Evolutionary conservation across 2,797 vertebrate genomes (phyloP).

Genomic region (Liparis tanakae): DNA sequence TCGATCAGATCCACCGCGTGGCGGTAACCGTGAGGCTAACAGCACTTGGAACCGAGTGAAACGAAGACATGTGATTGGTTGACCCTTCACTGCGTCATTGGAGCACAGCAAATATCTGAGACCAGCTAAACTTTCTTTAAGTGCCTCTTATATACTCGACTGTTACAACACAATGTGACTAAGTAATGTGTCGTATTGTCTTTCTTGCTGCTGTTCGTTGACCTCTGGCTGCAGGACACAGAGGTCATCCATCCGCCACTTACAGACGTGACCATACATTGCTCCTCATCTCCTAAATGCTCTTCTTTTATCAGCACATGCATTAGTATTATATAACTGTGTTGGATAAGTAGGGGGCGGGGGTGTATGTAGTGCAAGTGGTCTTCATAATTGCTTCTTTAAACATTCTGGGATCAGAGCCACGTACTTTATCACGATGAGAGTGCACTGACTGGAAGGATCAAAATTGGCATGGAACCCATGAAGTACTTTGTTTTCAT

Average conservation of each 20-base stretch:
- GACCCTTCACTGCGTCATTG: neutral
- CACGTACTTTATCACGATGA: constrained; percentile 57
- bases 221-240: constrained; percentile 1
- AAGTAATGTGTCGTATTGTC: neutral
- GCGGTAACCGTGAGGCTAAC: neutral
- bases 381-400: constrained; percentile 59
- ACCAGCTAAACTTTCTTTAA: neutral
- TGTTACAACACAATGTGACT: neutral
- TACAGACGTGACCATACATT: neutral
- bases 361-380: constrained; percentile 39
- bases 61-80: neutral
- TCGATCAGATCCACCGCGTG: too few species aligned
- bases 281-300: neutral
- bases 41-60: neutral
- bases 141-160: neutral
- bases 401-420: constrained; percentile 57
- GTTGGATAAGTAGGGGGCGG: constrained; percentile 22
- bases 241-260: constrained; percentile 14
- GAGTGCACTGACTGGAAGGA: constrained; percentile 53
- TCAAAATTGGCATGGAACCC: constrained; percentile 49
- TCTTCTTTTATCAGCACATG: constrained; percentile 33
- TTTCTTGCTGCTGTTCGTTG: neutral
- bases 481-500: constrained; percentile 60
- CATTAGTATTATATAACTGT: constrained; percentile 55
- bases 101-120: neutral